Evolutionary conservation across 2,113 vertebrate species (phyloP).

Genomic region (Rhegmatorhina hoffmannsi): DNA sequence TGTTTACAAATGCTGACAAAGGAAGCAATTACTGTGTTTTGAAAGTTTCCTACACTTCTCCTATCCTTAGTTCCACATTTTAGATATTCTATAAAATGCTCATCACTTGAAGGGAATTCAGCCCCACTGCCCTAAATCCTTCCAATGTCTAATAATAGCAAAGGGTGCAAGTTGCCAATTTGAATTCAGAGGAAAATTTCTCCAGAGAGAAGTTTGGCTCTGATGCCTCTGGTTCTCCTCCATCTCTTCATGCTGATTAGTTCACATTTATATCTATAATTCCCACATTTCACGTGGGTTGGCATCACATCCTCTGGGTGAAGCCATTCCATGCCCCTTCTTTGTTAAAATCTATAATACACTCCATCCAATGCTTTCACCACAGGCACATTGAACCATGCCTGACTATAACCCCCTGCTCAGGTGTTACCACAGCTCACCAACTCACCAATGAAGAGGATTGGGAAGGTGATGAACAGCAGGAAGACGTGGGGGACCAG

Average conservation of each 20-base stretch:
- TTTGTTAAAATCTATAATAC: neutral
- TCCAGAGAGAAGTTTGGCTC: neutral
- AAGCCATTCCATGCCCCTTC: neutral
- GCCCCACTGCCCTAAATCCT: neutral
- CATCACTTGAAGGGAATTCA: neutral
- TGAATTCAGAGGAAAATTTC: neutral
- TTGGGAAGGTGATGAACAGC: conserved; percentile 97
- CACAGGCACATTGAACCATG: neutral
- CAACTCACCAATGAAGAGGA: conserved; percentile 94
- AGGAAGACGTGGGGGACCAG: conserved; percentile 97
- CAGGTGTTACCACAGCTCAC: neutral
- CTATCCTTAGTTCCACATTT: neutral
- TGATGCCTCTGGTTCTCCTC: neutral
- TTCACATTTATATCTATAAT: neutral
- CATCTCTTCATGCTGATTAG: neutral
- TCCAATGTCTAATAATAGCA: neutral
- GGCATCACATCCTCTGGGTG: neutral
- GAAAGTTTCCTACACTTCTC: neutral
- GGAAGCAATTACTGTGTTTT: neutral
- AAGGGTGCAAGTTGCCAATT: neutral
- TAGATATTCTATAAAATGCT: neutral
- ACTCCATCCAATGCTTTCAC: neutral
- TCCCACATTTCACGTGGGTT: neutral
- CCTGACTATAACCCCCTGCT: neutral
- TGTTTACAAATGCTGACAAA: neutral